Conservation (phyloP, 1,140 invertebrate genomes). For the Spodoptera frugiperda region DNA sequence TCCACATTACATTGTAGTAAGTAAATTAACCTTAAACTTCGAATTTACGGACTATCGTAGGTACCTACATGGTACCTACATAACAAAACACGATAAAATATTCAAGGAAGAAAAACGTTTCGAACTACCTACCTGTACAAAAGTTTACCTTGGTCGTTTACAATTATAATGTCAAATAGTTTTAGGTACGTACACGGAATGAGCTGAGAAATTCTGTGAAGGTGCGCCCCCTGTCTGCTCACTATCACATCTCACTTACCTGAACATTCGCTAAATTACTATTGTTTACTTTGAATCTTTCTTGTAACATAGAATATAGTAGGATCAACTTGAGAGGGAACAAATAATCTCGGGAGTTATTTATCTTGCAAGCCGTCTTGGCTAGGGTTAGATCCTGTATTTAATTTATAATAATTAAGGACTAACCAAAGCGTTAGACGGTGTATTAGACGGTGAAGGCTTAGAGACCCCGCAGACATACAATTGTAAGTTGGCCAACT, state of each 20-base stretch:
- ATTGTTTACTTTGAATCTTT: conserved; percentile 17
- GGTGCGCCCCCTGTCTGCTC: neutral
- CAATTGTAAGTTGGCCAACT: no score
- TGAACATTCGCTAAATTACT: conserved; percentile 7
- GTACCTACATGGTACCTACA: neutral
- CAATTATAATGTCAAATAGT: conserved; percentile 42
- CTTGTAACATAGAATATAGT: neutral
- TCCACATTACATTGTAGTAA: neutral
- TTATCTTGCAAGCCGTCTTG: neutral
- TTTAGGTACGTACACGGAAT: neutral
- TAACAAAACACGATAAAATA: conserved; percentile 6
- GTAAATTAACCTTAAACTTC: neutral
- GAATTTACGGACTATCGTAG: neutral
- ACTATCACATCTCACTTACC: conserved; percentile 16
- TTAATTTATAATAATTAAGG: conserved; percentile 2
- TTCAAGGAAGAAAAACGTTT: neutral
- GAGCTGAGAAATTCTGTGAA: conserved; percentile 9
- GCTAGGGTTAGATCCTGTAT: neutral
- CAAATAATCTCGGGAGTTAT: neutral
- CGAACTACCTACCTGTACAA: neutral
- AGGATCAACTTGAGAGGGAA: conserved; percentile 2
- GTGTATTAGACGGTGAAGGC: neutral
- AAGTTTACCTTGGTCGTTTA: conserved; percentile 1
- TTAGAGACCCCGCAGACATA: no score
- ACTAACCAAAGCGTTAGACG: conserved; percentile 1